Evolutionary conservation across 2,113 vertebrate genomes (phyloP).

Genomic region (Cichladusa arquata): DNA sequence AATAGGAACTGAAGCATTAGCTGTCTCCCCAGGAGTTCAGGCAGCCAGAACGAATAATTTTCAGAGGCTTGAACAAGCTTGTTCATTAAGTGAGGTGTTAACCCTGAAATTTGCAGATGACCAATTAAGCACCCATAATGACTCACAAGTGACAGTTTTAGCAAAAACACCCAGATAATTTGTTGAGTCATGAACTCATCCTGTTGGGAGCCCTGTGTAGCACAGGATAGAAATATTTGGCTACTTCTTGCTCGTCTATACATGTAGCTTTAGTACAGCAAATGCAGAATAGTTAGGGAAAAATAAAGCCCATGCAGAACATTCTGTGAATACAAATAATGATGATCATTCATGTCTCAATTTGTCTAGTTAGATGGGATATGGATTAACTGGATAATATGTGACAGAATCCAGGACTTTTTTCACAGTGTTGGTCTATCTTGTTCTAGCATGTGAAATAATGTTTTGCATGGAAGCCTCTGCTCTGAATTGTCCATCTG

Average conservation of each 20-base stretch:
- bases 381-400: neutral
- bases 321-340: neutral
- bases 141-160: neutral
- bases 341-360: neutral
- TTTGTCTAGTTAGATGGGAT: neutral
- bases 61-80: neutral
- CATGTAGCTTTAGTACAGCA: neutral
- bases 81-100: conserved; percentile 27
- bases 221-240: neutral
- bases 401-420: neutral
- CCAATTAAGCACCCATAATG: conserved; percentile 29
- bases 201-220: neutral
- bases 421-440: neutral
- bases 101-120: conserved; percentile 31
- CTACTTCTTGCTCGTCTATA: neutral
- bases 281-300: neutral
- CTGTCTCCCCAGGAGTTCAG: neutral
- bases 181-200: neutral
- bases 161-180: conserved; percentile 10
- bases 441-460: neutral
- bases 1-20: conserved; percentile 14
- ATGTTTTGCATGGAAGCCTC: neutral
- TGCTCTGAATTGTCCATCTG: neutral
- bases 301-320: neutral
- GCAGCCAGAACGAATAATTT: neutral